A percentile compares a stretch with the other conserved stretches of the same genome.
These are phyloP conservation scores for Agrypnus murinus DNA, from an alignment of 2,888 invertebrate species.

Conservation along the genomic window DNA sequence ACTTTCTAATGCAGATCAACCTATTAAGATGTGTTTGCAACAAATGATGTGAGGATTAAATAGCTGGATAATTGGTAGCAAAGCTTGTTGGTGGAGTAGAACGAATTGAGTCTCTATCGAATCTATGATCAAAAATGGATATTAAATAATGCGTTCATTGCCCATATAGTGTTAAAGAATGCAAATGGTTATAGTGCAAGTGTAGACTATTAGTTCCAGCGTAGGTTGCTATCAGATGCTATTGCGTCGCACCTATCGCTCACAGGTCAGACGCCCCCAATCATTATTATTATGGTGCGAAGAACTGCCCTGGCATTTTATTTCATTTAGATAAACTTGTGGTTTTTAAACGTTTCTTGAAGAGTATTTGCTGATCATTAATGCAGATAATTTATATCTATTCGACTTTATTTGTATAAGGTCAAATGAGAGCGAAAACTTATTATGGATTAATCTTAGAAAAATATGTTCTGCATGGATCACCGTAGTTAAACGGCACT, in stretches of 20 bases:
- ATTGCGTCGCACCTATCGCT: constrained; percentile 54
- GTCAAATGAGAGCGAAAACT: too few species aligned
- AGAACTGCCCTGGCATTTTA: constrained; percentile 52
- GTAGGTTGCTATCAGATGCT: constrained; percentile 52
- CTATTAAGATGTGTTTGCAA: too few species aligned
- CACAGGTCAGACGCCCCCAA: constrained; percentile 49
- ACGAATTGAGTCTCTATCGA: constrained; percentile 37
- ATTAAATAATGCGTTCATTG: constrained; percentile 42
- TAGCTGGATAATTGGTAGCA: constrained; percentile 36
- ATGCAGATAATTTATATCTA: constrained; percentile 36
- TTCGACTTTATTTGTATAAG: neutral
- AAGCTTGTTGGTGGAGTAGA: constrained; percentile 23
- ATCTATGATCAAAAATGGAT: constrained; percentile 37
- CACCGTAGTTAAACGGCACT: too few species aligned
- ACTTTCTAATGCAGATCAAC: too few species aligned
- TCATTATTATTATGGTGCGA: constrained; percentile 50
- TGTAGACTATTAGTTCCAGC: constrained; percentile 47
- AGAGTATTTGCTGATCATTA: constrained; percentile 34
- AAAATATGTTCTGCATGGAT: too few species aligned
- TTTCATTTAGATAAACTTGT: constrained; percentile 55
- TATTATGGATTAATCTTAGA: too few species aligned
- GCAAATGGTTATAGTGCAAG: constrained; percentile 41
- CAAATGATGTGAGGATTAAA: neutral
- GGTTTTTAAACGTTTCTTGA: constrained; percentile 36
- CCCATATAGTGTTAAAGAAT: constrained; percentile 45